Percentiles rank a stretch among this genome's conserved stretches.
These are phyloP conservation scores for Microcebus griseorufus DNA, from an alignment of 2,113 vertebrate species.

Conservation along the genomic window DNA sequence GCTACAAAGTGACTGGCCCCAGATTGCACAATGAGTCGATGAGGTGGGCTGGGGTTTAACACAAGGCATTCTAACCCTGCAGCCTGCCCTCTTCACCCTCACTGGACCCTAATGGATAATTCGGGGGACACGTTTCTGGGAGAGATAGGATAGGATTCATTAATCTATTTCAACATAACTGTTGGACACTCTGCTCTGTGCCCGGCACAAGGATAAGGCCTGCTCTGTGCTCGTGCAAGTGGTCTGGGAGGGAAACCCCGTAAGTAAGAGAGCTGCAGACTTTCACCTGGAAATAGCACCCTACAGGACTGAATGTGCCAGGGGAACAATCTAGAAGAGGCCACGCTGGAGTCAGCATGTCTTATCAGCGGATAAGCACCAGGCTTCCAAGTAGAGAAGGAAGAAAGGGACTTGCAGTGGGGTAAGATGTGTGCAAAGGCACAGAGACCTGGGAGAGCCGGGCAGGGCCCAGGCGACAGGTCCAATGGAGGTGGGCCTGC, in stretches of 20 bases:
- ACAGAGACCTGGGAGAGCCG: not conserved
- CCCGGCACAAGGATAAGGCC: not conserved
- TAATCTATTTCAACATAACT: not conserved
- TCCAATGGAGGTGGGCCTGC: too few species aligned
- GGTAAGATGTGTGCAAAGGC: not conserved
- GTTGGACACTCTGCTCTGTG: not conserved
- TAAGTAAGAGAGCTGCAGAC: too few species aligned
- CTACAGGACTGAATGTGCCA: not conserved
- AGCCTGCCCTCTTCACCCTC: not conserved
- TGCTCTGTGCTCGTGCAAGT: not conserved
- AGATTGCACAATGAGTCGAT: fast-evolving
- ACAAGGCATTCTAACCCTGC: not conserved
- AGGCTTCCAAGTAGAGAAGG: not conserved
- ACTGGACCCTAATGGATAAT: not conserved
- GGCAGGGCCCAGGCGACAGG: not conserved
- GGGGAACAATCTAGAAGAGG: not conserved
- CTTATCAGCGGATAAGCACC: not conserved
- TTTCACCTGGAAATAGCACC: too few species aligned
- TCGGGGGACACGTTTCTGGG: not conserved
- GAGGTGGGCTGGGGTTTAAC: not conserved
- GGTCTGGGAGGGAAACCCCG: not conserved
- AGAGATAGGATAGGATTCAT: not conserved
- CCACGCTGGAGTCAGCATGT: not conserved
- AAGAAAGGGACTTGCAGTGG: not conserved
- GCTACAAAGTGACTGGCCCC: not conserved